These are phyloP conservation scores for Dasypus novemcinctus DNA, from an alignment of 2,113 vertebrate genomes.

Conservation along the genomic window DNA sequence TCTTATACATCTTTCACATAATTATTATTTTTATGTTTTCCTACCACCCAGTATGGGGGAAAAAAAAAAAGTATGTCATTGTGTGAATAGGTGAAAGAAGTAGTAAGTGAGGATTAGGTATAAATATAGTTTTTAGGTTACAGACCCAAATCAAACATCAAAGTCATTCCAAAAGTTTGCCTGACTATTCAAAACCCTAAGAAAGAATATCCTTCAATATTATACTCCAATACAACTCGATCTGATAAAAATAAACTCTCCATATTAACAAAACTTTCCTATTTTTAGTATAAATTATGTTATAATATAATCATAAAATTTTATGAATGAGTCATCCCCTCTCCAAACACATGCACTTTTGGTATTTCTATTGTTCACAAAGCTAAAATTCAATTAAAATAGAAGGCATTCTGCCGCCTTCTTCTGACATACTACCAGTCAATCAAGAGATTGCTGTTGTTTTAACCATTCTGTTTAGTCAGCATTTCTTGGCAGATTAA, in stretches of 20 bases:
- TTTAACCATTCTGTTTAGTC: constrained; percentile 10
- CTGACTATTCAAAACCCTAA: not conserved
- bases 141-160: not conserved
- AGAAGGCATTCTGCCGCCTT: not conserved
- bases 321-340: not conserved
- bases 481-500: not conserved
- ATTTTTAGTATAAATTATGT: not conserved
- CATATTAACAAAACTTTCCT: not conserved
- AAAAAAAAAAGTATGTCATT: not conserved
- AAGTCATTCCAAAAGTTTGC: not conserved
- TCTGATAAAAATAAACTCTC: not conserved
- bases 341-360: not conserved
- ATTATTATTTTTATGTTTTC: not conserved
- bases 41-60: not conserved
- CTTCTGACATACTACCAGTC: not conserved
- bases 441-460: not conserved
- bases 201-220: not conserved
- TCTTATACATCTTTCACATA: not conserved
- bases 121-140: not conserved
- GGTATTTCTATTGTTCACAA: not conserved
- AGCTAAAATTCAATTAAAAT: constrained; percentile 11
- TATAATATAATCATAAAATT: not conserved
- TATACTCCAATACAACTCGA: not conserved
- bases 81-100: not conserved
- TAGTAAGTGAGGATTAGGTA: not conserved